Conservation (phyloP, 2,888 invertebrate genomes). For the Notodonta dromedarius region DNA sequence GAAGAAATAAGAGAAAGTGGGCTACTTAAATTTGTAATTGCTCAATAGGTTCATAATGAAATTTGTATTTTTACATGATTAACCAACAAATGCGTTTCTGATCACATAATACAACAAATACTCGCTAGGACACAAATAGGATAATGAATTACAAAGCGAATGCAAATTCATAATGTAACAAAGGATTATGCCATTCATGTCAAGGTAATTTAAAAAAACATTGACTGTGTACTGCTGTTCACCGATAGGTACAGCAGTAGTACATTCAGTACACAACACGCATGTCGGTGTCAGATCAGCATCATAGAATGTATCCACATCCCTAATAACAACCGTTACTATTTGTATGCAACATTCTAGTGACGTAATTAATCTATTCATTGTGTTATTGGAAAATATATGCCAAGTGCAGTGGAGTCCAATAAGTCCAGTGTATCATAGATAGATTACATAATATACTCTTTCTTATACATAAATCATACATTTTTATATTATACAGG, state of each 20-base stretch:
- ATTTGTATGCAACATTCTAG: not conserved
- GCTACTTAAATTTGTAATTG: no score
- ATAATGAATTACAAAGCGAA: conserved; percentile 1
- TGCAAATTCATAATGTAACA: conserved; percentile 11
- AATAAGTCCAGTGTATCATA: no score
- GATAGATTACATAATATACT: no score
- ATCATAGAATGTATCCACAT: no score
- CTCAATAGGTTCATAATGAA: no score
- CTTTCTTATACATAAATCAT: no score
- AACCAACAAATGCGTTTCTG: not conserved
- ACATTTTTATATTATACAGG: no score
- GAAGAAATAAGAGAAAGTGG: no score
- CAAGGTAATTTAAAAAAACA: conserved; percentile 3
- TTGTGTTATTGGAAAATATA: no score
- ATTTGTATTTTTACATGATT: not conserved
- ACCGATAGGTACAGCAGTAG: not conserved
- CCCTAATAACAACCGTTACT: no score
- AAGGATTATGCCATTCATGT: not conserved
- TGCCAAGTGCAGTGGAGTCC: no score
- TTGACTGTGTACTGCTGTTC: not conserved
- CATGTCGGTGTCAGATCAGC: not conserved
- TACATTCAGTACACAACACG: not conserved
- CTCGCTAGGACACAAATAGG: not conserved
- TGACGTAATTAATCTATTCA: not conserved
- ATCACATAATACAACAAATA: not conserved